Evolutionary conservation across 2,797 vertebrate genomes (phyloP), one percentile per base, ranked within the genome.

Genomic region (Streptopelia turtur): DNA sequence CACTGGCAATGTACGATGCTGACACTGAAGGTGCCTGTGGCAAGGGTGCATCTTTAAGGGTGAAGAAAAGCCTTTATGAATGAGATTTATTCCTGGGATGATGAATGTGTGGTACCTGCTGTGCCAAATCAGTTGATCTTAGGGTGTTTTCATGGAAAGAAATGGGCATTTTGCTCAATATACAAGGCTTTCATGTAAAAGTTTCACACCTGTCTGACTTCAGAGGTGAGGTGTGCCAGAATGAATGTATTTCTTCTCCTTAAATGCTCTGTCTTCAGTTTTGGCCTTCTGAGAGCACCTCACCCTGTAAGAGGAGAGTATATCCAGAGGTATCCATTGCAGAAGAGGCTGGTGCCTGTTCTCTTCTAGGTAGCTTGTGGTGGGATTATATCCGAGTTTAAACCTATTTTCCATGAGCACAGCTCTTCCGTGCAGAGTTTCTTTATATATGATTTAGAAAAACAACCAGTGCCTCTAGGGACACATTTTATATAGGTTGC

Each of bases 401-500:
- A 65, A 84, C 39, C 78, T 87, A 1, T 93, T 95, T 97, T 92
- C 66, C 31, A 49, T 92, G 49, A 77, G 39, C 0, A 0, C 50
- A 60, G 35, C 82, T 53, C 63, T 85, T 95, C 77, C 35, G 6
- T 68, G 16, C 76, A 77, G 78, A 94, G 22, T 81, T 86, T 55
- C 50, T 84, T 87, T 64, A 57, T 20, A 15, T 52, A 23, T 33
- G 21, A 27, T 39, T 47, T 64, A 75, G 94, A 74, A 76, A 78
- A 93, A 87, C 89, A 89, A 71, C 85, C 76, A 86, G 70, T 85
- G 84, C 94, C 90, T 24, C 71, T 78, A 92, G 76, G 66, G 71
- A 87, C 50, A 30, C 3, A 3, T 92, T 97, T 95, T 95, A 52
- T 94, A 21, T 59, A 76, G 69, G 45, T 85, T 96, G 94, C 71